These are phyloP conservation scores for Drosophila rubida DNA, from an alignment of 2,888 invertebrate species.

Conservation along the genomic window DNA sequence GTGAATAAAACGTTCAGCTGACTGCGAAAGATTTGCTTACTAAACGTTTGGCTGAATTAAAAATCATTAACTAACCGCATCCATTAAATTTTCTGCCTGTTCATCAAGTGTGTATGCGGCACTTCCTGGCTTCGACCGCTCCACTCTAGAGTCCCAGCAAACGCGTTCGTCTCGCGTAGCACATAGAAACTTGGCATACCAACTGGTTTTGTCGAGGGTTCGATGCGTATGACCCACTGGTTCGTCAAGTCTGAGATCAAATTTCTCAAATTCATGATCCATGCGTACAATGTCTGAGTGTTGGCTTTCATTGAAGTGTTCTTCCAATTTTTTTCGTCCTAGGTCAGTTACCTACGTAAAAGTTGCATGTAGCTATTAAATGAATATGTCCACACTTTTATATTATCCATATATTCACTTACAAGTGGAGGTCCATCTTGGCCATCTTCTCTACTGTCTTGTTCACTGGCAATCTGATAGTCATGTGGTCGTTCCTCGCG, in stretches of 20 bases:
- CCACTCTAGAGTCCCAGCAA: slow-evolving; percentile 80
- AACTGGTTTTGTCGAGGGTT: slow-evolving; percentile 69
- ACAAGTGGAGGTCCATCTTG: slow-evolving; percentile 42
- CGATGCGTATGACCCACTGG: slow-evolving; percentile 65
- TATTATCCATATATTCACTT: not conserved
- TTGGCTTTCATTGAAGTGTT: slow-evolving; percentile 79
- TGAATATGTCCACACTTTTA: not conserved
- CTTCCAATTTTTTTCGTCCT: slow-evolving; percentile 43
- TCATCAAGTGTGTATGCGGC: slow-evolving; percentile 75
- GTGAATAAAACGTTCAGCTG: slow-evolving; percentile 82
- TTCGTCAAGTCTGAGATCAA: slow-evolving; percentile 73
- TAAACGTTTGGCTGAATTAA: not conserved
- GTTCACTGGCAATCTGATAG: slow-evolving; percentile 51
- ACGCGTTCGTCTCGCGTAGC: slow-evolving; percentile 79
- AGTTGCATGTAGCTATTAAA: not conserved
- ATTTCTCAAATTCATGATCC: slow-evolving; percentile 76
- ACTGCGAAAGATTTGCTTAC: slow-evolving; percentile 47
- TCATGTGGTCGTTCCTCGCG: slow-evolving; percentile 49
- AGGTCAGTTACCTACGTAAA: slow-evolving; percentile 21
- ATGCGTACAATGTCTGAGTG: slow-evolving; percentile 79
- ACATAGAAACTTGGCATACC: slow-evolving; percentile 79
- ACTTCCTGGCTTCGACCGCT: slow-evolving; percentile 73
- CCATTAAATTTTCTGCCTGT: slow-evolving; percentile 84
- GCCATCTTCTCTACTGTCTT: slow-evolving; percentile 42
- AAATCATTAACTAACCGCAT: slow-evolving; percentile 71